These are phyloP conservation scores for Drosophila limbata DNA, from an alignment of 2,888 invertebrate genomes.

Conservation along the genomic window DNA sequence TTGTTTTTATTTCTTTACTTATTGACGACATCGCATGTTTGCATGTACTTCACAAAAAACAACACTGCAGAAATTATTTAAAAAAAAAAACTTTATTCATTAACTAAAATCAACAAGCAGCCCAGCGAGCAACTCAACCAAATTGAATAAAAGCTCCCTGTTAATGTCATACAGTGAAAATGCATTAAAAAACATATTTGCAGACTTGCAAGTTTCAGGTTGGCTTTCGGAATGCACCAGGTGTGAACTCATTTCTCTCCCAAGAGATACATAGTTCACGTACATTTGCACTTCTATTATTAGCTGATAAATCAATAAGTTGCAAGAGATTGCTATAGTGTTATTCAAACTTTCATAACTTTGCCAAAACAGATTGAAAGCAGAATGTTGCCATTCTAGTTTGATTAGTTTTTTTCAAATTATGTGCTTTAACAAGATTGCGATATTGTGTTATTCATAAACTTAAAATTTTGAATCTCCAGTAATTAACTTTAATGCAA, in stretches of 20 bases:
- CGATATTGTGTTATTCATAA: too few relatives aligned
- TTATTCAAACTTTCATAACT: too few relatives aligned
- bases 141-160: neutral
- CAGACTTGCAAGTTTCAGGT: constrained; percentile 1
- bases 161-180: constrained; percentile 46
- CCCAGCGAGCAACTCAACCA: neutral
- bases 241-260: neutral
- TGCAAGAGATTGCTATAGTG: too few relatives aligned
- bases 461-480: too few relatives aligned
- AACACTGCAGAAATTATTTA: constrained; percentile 30
- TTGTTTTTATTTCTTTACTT: constrained; percentile 7
- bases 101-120: constrained; percentile 62
- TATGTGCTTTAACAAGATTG: too few relatives aligned
- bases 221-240: constrained; percentile 7
- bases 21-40: constrained; percentile 60
- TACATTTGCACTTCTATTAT: neutral
- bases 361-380: too few relatives aligned
- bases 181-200: constrained; percentile 56
- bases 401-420: too few relatives aligned
- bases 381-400: too few relatives aligned
- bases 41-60: constrained; percentile 45
- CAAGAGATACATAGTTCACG: neutral
- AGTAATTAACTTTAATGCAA: too few relatives aligned
- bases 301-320: too few relatives aligned
- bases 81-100: constrained; percentile 69